Conservation (phyloP, 2,113 vertebrate genomes). For the Dasyornis broadbenti region DNA sequence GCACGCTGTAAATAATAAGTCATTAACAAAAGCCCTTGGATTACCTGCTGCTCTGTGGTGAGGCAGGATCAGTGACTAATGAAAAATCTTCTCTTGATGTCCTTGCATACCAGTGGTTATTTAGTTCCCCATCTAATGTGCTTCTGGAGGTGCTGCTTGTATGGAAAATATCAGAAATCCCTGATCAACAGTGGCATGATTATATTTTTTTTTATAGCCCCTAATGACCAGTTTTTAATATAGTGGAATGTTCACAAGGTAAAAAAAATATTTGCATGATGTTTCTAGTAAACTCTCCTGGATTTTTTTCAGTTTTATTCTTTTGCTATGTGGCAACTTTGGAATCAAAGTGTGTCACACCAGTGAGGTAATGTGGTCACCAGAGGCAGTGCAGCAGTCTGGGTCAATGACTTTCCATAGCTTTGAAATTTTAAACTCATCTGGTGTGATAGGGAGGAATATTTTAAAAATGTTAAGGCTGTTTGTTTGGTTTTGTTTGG, state of each 20-base stretch:
- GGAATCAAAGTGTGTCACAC: not conserved
- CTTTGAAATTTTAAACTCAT: not conserved
- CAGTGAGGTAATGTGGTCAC: not conserved
- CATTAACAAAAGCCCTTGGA: not conserved
- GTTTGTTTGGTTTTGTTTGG: not conserved
- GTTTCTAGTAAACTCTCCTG: not conserved
- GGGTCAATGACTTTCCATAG: not conserved
- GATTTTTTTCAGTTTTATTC: not conserved
- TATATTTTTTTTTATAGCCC: not conserved
- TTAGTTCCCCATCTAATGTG: rapidly evolving
- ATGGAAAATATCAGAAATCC: not conserved
- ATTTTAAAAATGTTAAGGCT: not conserved
- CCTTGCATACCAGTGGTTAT: not conserved
- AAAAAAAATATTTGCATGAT: rapidly evolving
- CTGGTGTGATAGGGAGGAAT: not conserved
- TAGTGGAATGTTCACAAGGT: not conserved
- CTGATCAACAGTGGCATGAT: not conserved
- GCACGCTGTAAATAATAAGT: not conserved
- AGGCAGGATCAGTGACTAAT: not conserved
- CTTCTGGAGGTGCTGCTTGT: not conserved
- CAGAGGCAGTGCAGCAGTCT: not conserved
- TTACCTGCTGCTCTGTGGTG: not conserved
- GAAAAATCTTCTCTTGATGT: not conserved
- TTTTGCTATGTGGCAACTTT: not conserved
- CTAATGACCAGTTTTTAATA: not conserved